A percentile compares a stretch with the other conserved stretches of the same genome.
Evolutionary conservation across 2,888 invertebrate genomes (phyloP).

Genomic region (Cataglyphis livida): DNA sequence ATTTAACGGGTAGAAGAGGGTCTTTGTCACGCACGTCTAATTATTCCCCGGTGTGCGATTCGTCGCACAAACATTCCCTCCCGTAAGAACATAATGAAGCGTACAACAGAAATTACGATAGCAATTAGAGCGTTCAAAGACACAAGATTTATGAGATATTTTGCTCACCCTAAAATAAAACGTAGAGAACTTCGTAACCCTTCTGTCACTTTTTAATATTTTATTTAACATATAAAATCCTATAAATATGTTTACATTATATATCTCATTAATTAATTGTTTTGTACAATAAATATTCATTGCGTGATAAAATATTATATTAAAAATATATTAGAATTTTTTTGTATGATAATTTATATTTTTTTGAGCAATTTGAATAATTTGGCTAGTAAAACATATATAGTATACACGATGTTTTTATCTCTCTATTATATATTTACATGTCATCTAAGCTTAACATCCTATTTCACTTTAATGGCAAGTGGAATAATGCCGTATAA

Average conservation of each 20-base stretch:
- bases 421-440: background rate
- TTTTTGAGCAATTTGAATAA: background rate
- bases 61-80: constrained; percentile 11
- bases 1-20: constrained; percentile 40
- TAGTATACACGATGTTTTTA: background rate
- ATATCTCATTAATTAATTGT: background rate
- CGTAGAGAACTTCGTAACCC: background rate
- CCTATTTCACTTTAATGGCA: constrained; percentile 7
- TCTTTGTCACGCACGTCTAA: constrained; percentile 53
- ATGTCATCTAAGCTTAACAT: constrained; percentile 27
- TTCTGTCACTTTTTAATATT: background rate
- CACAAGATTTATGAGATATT: constrained; percentile 12
- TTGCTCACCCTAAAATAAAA: background rate
- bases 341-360: constrained; percentile 1
- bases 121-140: constrained; percentile 43
- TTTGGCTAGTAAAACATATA: background rate
- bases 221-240: background rate
- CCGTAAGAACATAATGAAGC: constrained; percentile 41
- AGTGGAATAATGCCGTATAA: constrained; percentile 19
- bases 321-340: background rate
- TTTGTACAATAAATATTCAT: background rate
- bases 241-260: background rate
- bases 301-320: background rate
- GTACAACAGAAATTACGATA: constrained; percentile 46
- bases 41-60: constrained; percentile 36